phyloP scores from a whole-genome alignment of 2,113 vertebrate species.

The Upupa epops region DNA sequence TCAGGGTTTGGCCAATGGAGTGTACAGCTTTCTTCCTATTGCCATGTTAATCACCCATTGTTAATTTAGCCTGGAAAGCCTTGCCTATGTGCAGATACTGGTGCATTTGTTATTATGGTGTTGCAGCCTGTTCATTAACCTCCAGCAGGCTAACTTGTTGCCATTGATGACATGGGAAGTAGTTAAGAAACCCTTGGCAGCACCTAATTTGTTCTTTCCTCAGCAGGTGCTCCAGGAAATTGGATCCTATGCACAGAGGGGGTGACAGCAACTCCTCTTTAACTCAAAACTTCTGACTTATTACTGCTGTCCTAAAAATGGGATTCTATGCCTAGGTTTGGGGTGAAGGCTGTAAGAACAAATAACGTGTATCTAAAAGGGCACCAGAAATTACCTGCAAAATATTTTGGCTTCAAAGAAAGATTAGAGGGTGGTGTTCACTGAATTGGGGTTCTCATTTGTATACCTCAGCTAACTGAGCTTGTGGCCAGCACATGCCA shows the following conservation, averaged over 20 bases:
- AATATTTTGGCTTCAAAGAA: not conserved
- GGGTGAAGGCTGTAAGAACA: not conserved
- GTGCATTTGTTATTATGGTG: not conserved
- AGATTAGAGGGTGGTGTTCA: not conserved
- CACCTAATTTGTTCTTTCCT: conserved; percentile 55
- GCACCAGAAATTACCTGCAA: not conserved
- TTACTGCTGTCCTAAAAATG: conserved; percentile 17
- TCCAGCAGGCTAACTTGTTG: conserved; percentile 60
- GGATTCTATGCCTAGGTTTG: not conserved
- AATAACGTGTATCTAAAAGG: not conserved
- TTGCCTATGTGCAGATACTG: not conserved
- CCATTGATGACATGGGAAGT: conserved; percentile 46
- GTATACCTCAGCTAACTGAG: not conserved
- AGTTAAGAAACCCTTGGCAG: conserved; percentile 56
- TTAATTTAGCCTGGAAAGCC: conserved; percentile 14
- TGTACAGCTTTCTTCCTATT: not conserved
- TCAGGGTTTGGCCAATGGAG: not conserved
- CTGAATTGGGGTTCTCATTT: not conserved
- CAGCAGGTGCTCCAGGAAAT: conserved; percentile 56
- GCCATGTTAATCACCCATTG: conserved; percentile 23
- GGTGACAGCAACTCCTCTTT: conserved; percentile 21
- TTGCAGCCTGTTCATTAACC: conserved; percentile 46
- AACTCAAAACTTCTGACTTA: conserved; percentile 45
- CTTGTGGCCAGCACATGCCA: not conserved
- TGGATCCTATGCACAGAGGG: not conserved